Conservation (phyloP, 1,140 invertebrate genomes). For the Adelges cooleyi region DNA sequence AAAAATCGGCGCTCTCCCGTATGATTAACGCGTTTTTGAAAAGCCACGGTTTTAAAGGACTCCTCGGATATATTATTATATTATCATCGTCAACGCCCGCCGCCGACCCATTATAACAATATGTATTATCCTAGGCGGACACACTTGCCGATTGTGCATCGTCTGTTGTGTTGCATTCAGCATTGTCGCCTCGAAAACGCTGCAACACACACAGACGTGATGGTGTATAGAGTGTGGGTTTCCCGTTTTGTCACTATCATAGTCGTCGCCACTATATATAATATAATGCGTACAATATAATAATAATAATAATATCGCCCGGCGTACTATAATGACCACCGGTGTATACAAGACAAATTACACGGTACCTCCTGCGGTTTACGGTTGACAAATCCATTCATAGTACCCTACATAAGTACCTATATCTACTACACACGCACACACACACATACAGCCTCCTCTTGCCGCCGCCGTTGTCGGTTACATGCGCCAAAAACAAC, state of each 20-base stretch:
- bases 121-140: not conserved
- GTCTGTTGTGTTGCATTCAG: not conserved
- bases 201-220: not conserved
- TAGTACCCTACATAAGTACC: no score
- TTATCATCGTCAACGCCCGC: not conserved
- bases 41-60: not conserved
- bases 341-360: not conserved
- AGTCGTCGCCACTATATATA: not conserved
- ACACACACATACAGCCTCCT: no score
- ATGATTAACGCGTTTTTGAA: not conserved
- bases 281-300: not conserved
- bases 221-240: not conserved
- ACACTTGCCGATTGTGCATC: not conserved
- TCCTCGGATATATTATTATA: no score
- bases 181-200: not conserved
- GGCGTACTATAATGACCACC: not conserved
- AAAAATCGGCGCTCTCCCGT: not conserved
- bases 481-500: no score
- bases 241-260: not conserved
- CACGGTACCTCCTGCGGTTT: not conserved
- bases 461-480: no score
- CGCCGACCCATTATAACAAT: not conserved
- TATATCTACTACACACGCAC: no score
- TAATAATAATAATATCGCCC: not conserved
- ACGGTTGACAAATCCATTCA: slow-evolving; percentile 3